Base-by-base conservation (phyloP, 2,888 invertebrate genomes). In the Zhuqinia jingwanae region DNA sequence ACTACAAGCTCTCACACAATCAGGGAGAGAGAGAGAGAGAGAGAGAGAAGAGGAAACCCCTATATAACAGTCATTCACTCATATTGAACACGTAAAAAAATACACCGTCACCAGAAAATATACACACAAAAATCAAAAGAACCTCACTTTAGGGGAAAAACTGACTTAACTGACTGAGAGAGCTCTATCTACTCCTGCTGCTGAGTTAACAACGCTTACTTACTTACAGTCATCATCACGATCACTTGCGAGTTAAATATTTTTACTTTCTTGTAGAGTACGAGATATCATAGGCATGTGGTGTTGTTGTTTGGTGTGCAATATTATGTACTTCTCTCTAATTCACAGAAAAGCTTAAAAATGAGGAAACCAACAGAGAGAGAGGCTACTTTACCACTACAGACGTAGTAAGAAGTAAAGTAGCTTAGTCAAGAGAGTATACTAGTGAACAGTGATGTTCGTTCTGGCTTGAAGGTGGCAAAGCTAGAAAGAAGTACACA, bases 331-430 rank as follows among this genome's bases (percentile, higher is more conserved):
- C 22, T 45, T 42, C 42, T 45, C 42, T n/a, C 3, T 22, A 42
- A 47, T 68, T 22, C 47, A 70, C 17, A 36, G 70, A 20, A 68
- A 50, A 20, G 73, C 36, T 36, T 36, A 36, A 36, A 80, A n/a
- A n/a, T n/a, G 70, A 80, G 68, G 80, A 80, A 80, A 80, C 70
- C 80, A 56, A 70, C 80, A 70, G 36, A 80, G 5, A 6, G 36
- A 36, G 5, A 36, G 36, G 36, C 42, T 50, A 50, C 50, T 50
- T 13, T 13, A n/a, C 2, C 50, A 50, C 42, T 42, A 42, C 11
- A 11, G 42, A 8, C 36, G 36, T 36, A n/a, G 50, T n/a, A 13
- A 13, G 36, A 20, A 42, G 36, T 13, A 76, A 36, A 36, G 36
- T 36, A 36, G 36, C 36, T 36, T 36, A 36, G 36, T 36, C 36